Evolutionary conservation across 1,140 invertebrate genomes (phyloP), one percentile per base, ranked within the genome.

Genomic region (Apis dorsata): DNA sequence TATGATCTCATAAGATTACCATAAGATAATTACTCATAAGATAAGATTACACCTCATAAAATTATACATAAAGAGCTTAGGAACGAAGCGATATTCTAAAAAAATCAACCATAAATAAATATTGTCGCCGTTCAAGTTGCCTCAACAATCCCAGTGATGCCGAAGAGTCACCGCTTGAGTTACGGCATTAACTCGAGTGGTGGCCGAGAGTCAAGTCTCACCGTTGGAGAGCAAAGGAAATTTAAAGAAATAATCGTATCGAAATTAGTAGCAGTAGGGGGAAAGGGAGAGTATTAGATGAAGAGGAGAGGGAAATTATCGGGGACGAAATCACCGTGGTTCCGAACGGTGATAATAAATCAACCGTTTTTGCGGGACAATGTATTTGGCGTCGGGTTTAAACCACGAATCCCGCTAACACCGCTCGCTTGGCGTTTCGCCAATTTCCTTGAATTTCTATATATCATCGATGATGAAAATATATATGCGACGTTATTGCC

Each of bases 281-380:
- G 55, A 44, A 79, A 85, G 34, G 34, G 3, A 4, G 34, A 2
- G 2, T 88, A 88, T 83, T 83, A 55, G 44, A 28, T 75, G 53
- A 77, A 51, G 60, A 71, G 83, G 84, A 79, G 82, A 87, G 85
- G 89, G 86, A 90, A 91, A 91, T 91, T 91, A 91, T 91, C 90
- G 84, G 80, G 69, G 83, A 84, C 88, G 92, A 92, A 92, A 91
- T 89, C 34, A 34, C 34, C 91, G 85, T 84, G 85, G 86, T 85
- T 76, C 82, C 85, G 73, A 89, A 87, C 86, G 86, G 88, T 91
- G 90, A 89, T 89, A 91, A 92, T 92, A 92, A 92, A 92, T 92
- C 91, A 92, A 90, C 82, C 88, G 91, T 92, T 92, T 92, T 92
- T 92, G 90, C 89, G 83, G 85, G 87, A 82, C 88, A 86, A 90